Evolutionary conservation across 35 echinoderm and acorn worm species (phyloP).

Genomic region (Anneissia japonica): DNA sequence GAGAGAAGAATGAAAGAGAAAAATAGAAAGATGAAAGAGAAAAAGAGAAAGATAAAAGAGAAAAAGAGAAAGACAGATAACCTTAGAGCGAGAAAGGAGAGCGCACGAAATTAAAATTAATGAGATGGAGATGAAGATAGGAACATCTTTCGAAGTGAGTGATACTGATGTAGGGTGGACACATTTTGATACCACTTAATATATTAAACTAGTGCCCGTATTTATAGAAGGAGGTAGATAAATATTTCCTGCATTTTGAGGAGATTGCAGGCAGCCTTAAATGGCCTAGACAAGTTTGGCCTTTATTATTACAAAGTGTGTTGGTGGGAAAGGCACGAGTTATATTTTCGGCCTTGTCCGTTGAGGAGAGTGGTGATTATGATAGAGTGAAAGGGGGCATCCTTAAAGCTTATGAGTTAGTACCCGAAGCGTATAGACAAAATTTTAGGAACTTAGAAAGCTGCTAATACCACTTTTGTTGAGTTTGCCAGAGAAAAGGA

Average conservation of each 20-base stretch:
- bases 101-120: too few relatives aligned
- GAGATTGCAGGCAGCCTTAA: background rate
- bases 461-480: constrained; percentile 33
- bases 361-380: constrained; percentile 31
- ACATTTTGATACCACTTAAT: background rate
- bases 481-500: constrained; percentile 44
- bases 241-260: background rate
- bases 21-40: too few relatives aligned
- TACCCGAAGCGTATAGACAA: constrained; percentile 60
- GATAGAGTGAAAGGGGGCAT: constrained; percentile 33
- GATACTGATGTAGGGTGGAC: too few relatives aligned
- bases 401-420: constrained; percentile 49
- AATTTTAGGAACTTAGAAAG: constrained; percentile 39
- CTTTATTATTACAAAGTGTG: background rate
- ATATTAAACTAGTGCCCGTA: background rate
- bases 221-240: background rate
- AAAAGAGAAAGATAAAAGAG: too few relatives aligned
- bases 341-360: constrained; percentile 19
- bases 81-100: too few relatives aligned
- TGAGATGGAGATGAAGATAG: too few relatives aligned
- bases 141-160: too few relatives aligned
- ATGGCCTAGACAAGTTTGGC: background rate
- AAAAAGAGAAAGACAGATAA: too few relatives aligned
- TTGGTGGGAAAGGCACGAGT: constrained; percentile 47
- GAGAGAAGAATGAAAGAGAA: too few relatives aligned